These are phyloP conservation scores for Macropis europaea DNA, from an alignment of 2,888 invertebrate genomes.

Conservation along the genomic window DNA sequence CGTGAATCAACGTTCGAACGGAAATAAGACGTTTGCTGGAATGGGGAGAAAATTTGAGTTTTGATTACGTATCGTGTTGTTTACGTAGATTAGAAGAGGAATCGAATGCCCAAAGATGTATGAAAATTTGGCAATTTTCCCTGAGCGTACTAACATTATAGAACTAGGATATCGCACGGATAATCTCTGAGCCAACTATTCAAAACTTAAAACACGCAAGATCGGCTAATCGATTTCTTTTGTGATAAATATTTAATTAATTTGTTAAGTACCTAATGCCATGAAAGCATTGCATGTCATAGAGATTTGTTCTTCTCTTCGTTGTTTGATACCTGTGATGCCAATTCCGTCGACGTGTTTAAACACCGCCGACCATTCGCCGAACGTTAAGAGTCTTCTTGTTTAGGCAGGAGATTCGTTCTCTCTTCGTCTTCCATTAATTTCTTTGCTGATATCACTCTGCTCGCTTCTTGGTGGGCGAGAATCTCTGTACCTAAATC, in stretches of 20 bases:
- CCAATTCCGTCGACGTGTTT: conserved; percentile 54
- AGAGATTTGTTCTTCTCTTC: conserved; percentile 63
- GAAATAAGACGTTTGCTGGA: conserved; percentile 3
- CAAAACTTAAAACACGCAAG: conserved; percentile 36
- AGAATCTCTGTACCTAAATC: conserved; percentile 67
- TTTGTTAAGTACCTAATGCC: conserved; percentile 71
- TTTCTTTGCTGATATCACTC: conserved; percentile 61
- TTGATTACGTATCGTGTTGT: conserved; percentile 16
- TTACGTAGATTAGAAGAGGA: conserved; percentile 20
- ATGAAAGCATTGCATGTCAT: conserved; percentile 67
- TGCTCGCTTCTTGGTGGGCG: conserved; percentile 62
- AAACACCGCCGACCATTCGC: conserved; percentile 67
- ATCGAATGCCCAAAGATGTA: conserved; percentile 20
- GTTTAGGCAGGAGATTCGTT: conserved; percentile 70
- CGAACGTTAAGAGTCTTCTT: conserved; percentile 75
- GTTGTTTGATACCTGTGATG: conserved; percentile 52
- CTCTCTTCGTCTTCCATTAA: conserved; percentile 71
- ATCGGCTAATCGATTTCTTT: conserved; percentile 32
- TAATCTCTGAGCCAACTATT: conserved; percentile 49
- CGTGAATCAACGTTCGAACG: not conserved
- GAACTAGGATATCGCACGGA: conserved; percentile 52
- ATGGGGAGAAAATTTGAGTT: not conserved
- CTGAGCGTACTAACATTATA: conserved; percentile 66
- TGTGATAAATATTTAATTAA: conserved; percentile 61
- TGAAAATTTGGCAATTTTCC: conserved; percentile 70